These are phyloP conservation scores for Ladona fulva DNA, from an alignment of 1,140 invertebrate genomes.

Conservation along the genomic window DNA sequence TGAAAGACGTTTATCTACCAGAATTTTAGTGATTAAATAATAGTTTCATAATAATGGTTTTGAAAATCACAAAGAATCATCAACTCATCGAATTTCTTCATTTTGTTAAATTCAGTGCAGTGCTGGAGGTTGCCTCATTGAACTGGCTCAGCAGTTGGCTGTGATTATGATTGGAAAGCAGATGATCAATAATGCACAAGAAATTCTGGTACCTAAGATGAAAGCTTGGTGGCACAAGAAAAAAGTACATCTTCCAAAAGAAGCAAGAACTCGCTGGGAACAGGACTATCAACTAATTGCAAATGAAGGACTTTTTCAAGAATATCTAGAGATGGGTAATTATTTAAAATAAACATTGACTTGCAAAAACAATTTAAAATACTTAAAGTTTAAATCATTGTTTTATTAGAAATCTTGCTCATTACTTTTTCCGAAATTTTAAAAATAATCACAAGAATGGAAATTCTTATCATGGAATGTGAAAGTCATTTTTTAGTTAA, in stretches of 20 bases:
- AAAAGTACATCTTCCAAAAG: conserved; percentile 33
- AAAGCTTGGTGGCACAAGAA: conserved; percentile 46
- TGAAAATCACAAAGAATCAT: not conserved
- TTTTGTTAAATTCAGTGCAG: conserved; percentile 67
- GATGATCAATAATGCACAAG: conserved; percentile 67
- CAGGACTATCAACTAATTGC: conserved; percentile 53
- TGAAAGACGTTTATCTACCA: too few relatives aligned
- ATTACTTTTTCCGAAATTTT: too few relatives aligned
- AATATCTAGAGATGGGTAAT: conserved; percentile 81
- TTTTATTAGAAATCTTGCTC: not conserved
- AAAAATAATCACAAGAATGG: too few relatives aligned
- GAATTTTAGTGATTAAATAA: too few relatives aligned
- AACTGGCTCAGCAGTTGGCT: conserved; percentile 69
- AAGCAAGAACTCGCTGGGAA: conserved; percentile 42
- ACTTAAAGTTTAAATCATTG: not conserved
- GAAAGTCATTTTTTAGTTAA: too few relatives aligned
- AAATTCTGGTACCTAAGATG: conserved; percentile 60
- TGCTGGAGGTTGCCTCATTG: conserved; percentile 71
- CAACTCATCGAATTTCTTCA: conserved; percentile 25
- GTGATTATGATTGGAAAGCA: conserved; percentile 84
- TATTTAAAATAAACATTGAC: not conserved
- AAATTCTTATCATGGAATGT: too few relatives aligned
- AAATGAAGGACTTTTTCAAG: conserved; percentile 64
- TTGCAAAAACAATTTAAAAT: not conserved
- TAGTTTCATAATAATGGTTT: too few relatives aligned